Conservation (phyloP, 1,140 invertebrate genomes). For the Microplitis mediator region DNA sequence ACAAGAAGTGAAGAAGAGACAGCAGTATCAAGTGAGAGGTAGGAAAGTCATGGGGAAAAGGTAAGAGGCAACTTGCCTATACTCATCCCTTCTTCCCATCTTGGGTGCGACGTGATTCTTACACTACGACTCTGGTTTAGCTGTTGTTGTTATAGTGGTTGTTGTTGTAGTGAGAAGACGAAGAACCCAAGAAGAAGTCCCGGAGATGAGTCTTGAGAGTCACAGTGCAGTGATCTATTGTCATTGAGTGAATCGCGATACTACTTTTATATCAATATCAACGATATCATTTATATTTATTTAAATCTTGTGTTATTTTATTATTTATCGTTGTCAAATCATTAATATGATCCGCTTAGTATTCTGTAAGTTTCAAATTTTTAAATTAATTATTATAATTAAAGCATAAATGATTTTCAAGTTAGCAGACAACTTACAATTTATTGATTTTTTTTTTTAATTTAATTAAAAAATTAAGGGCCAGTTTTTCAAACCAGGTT, state of each 20-base stretch:
- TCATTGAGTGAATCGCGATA: slow-evolving; percentile 27
- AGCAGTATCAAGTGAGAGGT: slow-evolving; percentile 40
- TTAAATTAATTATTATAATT: neutral
- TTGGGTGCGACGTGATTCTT: slow-evolving; percentile 37
- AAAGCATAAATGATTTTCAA: neutral
- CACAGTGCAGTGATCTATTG: slow-evolving; percentile 50
- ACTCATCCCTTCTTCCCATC: slow-evolving; percentile 47
- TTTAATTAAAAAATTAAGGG: too few relatives aligned
- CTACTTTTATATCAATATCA: neutral
- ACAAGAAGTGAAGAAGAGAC: slow-evolving; percentile 20
- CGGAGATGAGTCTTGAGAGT: slow-evolving; percentile 31
- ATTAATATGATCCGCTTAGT: neutral
- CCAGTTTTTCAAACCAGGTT: too few relatives aligned
- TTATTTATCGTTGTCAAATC: neutral
- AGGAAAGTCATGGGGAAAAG: slow-evolving; percentile 47
- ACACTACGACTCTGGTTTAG: too few relatives aligned
- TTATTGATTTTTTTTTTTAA: too few relatives aligned
- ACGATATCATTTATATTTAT: neutral
- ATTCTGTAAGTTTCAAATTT: neutral
- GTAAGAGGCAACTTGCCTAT: slow-evolving; percentile 44
- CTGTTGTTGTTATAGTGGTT: too few relatives aligned
- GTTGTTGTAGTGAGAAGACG: slow-evolving; percentile 17
- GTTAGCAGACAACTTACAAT: too few relatives aligned
- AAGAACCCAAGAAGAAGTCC: slow-evolving; percentile 33
- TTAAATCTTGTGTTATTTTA: neutral